A percentile compares a stretch with the other conserved stretches of the same genome.
Evolutionary conservation across 2,797 vertebrate genomes (phyloP).

Genomic region (Sebastes glaucus): DNA sequence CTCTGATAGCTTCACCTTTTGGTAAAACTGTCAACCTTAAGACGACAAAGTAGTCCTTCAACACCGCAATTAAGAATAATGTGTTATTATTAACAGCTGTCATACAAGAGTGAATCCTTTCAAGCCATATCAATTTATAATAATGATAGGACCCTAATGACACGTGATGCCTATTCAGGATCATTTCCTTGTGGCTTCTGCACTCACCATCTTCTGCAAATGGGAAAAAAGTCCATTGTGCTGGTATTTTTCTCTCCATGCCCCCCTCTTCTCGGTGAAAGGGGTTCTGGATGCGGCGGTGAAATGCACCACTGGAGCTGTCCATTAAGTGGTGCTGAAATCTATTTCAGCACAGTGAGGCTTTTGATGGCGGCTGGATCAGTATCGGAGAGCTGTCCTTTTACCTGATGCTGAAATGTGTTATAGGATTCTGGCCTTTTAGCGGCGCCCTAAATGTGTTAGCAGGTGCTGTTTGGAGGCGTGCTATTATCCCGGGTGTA

Average conservation of each 20-base stretch:
- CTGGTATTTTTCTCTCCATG: conserved; percentile 30
- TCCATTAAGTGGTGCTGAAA: conserved; percentile 70
- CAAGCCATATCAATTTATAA: conserved; percentile 16
- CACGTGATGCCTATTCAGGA: conserved; percentile 10
- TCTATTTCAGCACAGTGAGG: conserved; percentile 45
- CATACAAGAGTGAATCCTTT: neutral
- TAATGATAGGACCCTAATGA: conserved; percentile 32
- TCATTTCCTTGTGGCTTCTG: neutral
- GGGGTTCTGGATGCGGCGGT: conserved; percentile 5
- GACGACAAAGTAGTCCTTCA: neutral
- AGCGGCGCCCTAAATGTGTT: conserved; percentile 14
- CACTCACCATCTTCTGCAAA: neutral
- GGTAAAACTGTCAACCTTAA: neutral
- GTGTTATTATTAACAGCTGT: conserved; percentile 21
- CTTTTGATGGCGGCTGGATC: conserved; percentile 46
- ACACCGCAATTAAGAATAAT: conserved; percentile 29
- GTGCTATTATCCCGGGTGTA: conserved; percentile 12
- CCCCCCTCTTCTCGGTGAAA: conserved; percentile 29
- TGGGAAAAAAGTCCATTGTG: conserved; percentile 9
- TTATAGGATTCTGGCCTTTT: conserved; percentile 20
- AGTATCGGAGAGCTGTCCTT: conserved; percentile 44
- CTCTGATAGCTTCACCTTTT: neutral
- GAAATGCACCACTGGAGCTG: conserved; percentile 53
- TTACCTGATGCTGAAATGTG: conserved; percentile 47
- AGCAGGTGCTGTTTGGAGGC: conserved; percentile 24